Conservation (phyloP, 2,888 invertebrate species). For the Tenthredo distinguenda region DNA sequence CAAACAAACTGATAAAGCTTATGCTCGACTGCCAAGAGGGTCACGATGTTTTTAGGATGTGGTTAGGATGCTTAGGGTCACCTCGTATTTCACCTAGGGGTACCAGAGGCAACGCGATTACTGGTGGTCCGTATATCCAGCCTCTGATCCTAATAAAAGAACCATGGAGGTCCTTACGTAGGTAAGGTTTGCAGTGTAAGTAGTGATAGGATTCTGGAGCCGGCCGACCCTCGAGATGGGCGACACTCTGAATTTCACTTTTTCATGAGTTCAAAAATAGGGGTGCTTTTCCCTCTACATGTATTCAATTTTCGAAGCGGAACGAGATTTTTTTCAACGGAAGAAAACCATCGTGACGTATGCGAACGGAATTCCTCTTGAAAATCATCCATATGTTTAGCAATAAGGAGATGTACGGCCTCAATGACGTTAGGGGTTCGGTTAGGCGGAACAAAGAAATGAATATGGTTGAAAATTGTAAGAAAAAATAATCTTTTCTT, state of each 20-base stretch:
- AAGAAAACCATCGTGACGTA: neutral
- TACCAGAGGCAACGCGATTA: slow-evolving; percentile 14
- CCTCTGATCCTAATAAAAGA: slow-evolving; percentile 34
- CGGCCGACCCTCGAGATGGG: neutral
- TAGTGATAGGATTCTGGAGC: neutral
- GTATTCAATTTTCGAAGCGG: neutral
- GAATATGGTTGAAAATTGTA: neutral
- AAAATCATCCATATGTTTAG: neutral
- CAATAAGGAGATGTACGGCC: neutral
- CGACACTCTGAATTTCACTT: neutral
- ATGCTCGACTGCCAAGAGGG: slow-evolving; percentile 21
- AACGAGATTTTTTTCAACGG: neutral
- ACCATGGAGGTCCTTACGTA: slow-evolving; percentile 1
- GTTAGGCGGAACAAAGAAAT: neutral
- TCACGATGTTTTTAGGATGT: slow-evolving; percentile 33
- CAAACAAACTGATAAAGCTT: slow-evolving; percentile 38
- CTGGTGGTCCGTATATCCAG: slow-evolving; percentile 22
- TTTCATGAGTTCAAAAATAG: neutral
- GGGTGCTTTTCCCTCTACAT: neutral
- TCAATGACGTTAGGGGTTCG: neutral
- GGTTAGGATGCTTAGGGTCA: slow-evolving; percentile 37
- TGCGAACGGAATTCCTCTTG: neutral
- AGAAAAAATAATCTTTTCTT: neutral
- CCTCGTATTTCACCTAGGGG: slow-evolving; percentile 27
- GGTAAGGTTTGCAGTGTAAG: neutral